These are phyloP conservation scores for Cisticola juncidis DNA, from an alignment of 2,113 vertebrate genomes.

Conservation along the genomic window DNA sequence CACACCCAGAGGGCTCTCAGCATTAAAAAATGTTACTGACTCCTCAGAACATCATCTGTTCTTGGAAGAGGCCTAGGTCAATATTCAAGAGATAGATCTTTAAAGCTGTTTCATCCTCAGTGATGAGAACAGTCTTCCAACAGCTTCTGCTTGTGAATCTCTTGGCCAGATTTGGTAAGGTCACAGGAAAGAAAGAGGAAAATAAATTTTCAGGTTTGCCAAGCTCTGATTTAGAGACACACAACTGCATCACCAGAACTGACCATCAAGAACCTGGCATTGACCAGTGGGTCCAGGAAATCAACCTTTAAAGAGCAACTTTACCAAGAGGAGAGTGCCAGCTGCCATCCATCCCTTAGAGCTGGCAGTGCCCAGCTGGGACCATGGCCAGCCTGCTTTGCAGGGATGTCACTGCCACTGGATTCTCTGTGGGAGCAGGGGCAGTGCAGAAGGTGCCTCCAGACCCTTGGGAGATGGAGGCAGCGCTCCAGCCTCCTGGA, in stretches of 20 bases:
- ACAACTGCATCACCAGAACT: neutral
- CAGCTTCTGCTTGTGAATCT: neutral
- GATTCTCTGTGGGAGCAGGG: neutral
- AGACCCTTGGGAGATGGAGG: neutral
- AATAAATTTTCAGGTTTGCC: neutral
- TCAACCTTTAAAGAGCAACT: neutral
- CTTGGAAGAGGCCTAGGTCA: neutral
- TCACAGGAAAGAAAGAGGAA: neutral
- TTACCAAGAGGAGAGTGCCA: neutral
- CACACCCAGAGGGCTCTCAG: neutral
- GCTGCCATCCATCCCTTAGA: neutral
- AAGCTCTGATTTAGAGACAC: neutral
- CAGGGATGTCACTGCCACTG: neutral
- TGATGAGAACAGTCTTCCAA: neutral
- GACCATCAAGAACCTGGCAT: neutral
- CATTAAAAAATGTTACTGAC: neutral
- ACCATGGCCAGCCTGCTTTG: neutral
- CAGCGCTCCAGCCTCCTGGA: neutral
- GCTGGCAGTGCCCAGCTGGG: neutral
- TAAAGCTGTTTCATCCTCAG: neutral
- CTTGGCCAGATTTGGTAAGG: neutral
- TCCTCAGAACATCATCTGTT: neutral
- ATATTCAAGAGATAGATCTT: neutral
- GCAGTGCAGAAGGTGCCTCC: neutral
- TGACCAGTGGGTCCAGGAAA: neutral